These are phyloP conservation scores for Luehdorfia chinensis DNA, from an alignment of 1,140 invertebrate species.

Conservation along the genomic window DNA sequence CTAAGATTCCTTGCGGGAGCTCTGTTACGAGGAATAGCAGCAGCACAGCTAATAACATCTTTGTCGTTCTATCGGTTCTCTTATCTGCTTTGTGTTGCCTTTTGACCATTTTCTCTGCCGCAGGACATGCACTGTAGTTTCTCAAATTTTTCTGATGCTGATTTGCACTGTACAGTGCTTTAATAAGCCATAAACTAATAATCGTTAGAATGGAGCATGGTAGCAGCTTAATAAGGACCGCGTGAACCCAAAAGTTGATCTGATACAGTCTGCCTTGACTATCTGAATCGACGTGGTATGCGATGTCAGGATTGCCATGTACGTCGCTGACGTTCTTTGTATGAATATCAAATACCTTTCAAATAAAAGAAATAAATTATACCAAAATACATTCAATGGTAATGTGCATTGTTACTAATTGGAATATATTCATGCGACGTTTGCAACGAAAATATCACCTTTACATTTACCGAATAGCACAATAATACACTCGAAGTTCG, in stretches of 20 bases:
- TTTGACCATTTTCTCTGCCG: slow-evolving; percentile 59
- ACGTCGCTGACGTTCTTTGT: slow-evolving; percentile 51
- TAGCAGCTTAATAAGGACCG: slow-evolving; percentile 89
- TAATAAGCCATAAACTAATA: slow-evolving; percentile 88
- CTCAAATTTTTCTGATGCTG: slow-evolving; percentile 82
- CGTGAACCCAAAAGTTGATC: slow-evolving; percentile 92
- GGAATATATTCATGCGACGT: no score
- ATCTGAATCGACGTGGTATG: slow-evolving; percentile 83
- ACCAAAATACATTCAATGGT: slow-evolving; percentile 41
- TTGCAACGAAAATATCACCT: no score
- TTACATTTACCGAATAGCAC: no score
- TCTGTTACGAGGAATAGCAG: slow-evolving; percentile 92
- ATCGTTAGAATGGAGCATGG: slow-evolving; percentile 90
- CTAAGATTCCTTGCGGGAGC: slow-evolving; percentile 89
- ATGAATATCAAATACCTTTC: slow-evolving; percentile 70
- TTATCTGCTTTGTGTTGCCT: slow-evolving; percentile 81
- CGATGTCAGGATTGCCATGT: slow-evolving; percentile 63
- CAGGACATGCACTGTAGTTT: slow-evolving; percentile 79
- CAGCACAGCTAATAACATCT: slow-evolving; percentile 92
- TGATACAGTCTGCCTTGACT: slow-evolving; percentile 79
- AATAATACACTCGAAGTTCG: no score
- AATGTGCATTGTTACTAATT: slow-evolving; percentile 59
- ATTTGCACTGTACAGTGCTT: slow-evolving; percentile 84
- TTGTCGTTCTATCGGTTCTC: slow-evolving; percentile 90
- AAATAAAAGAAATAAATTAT: slow-evolving; percentile 29